Base-by-base conservation (phyloP, 2,113 vertebrate species). In the Chaetodon auriga region DNA sequence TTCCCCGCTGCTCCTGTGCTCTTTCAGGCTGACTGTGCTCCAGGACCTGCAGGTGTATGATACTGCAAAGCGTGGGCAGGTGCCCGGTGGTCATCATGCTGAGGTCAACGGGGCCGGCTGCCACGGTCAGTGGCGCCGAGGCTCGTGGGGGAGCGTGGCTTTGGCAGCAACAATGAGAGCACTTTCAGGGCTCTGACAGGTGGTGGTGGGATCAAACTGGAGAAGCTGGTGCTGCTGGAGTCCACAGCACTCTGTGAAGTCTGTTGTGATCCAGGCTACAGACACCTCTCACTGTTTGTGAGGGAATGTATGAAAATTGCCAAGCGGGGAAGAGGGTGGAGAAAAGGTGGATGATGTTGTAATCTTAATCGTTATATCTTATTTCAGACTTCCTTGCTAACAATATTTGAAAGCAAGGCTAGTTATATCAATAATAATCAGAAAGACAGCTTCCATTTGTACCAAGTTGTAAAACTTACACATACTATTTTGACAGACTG, bases 201-300 rank as follows among this genome's bases (percentile, higher is more conserved):
- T 85, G 72, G 76, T 46, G 51, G 7, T 35, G 60, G 60, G 60
- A 77, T 73, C 82, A 77, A 62, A 78, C 61, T 45, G 51, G 75
- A 46, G 72, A 60, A 43, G 25, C n/a, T 66, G 66, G n/a, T 68
- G 74, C 35, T 60, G 72, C 49, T 49, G 46, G 46, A 63, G 61
- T 53, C 30, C 23, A 36, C 69, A 45, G 55, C 38, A 48, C n/a
- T 36, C 48, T 70, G 45, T 55, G 51, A 77, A 51, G 49, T 70
- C 45, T 46, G 35, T n/a, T 45, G 25, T 60, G 25, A 36, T 4
- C 2, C 48, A n/a, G n/a, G 18, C 7, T 35, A 35, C 43, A 23
- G 43, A 57, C 30, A 49, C 43, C 46, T 36, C 36, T 41, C 19
- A 54, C 19, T 79, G 43, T 70, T 57, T 78, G 19, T 12, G 15